These are phyloP conservation scores for Seira ritae DNA, from an alignment of 2,888 invertebrate genomes.

Conservation along the genomic window DNA sequence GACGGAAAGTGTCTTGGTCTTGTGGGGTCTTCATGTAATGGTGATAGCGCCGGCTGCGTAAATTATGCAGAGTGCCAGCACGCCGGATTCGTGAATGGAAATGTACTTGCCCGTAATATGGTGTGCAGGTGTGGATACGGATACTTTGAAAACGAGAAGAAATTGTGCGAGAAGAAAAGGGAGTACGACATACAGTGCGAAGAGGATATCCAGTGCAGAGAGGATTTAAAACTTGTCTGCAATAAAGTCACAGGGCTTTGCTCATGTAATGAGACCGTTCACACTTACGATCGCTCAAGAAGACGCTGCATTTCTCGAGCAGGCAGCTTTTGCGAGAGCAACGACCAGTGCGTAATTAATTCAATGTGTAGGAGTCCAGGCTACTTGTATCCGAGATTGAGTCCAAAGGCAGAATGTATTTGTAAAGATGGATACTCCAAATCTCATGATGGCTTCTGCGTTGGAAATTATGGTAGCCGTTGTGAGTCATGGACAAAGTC, in stretches of 20 bases:
- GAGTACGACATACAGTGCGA: slow-evolving; percentile 33
- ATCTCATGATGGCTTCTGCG: slow-evolving; percentile 36
- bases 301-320: slow-evolving; percentile 37
- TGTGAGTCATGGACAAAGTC: slow-evolving; percentile 48
- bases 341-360: slow-evolving; percentile 43
- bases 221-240: slow-evolving; percentile 45
- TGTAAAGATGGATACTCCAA: slow-evolving; percentile 43
- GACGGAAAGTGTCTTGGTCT: slow-evolving; percentile 38
- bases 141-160: slow-evolving; percentile 33
- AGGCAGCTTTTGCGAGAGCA: slow-evolving; percentile 37
- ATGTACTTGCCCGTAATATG: slow-evolving; percentile 33
- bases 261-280: slow-evolving; percentile 37
- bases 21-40: slow-evolving; percentile 38
- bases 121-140: slow-evolving; percentile 37
- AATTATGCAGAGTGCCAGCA: slow-evolving; percentile 27
- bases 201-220: slow-evolving; percentile 28
- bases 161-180: slow-evolving; percentile 27
- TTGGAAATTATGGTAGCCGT: slow-evolving; percentile 37
- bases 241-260: slow-evolving; percentile 20
- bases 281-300: slow-evolving; percentile 39
- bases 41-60: slow-evolving; percentile 20
- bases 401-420: slow-evolving; percentile 37
- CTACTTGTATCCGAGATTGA: slow-evolving; percentile 46
- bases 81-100: slow-evolving; percentile 45
- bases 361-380: slow-evolving; percentile 36